Evolutionary conservation across 2,888 invertebrate genomes (phyloP).

Genomic region (Morinoia aosen): DNA sequence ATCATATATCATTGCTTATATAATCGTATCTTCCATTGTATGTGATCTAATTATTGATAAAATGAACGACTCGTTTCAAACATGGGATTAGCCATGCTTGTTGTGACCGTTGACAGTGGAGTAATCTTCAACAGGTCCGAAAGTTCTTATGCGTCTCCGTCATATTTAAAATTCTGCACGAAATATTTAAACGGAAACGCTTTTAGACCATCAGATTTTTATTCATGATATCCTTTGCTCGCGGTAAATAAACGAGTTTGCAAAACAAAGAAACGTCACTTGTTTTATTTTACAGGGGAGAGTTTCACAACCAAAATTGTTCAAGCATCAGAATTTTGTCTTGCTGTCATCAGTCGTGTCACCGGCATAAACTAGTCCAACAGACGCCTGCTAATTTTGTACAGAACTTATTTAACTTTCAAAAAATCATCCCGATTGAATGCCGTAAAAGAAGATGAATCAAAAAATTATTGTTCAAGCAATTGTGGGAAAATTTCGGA

Average conservation of each 20-base stretch:
- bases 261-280: no score
- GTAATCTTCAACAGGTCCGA: neutral
- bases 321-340: neutral
- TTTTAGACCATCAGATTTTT: neutral
- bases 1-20: neutral
- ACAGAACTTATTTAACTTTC: no score
- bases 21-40: neutral
- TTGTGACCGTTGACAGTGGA: neutral
- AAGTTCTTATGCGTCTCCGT: neutral
- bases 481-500: neutral
- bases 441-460: neutral
- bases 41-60: neutral
- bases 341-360: no score
- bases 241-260: no score
- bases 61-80: neutral
- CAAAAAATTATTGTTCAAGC: neutral
- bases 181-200: neutral
- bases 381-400: no score
- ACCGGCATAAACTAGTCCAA: neutral
- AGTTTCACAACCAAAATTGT: neutral
- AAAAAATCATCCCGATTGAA: no score
- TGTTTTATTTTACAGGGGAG: no score
- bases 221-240: no score
- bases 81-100: neutral
- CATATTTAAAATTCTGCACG: neutral